These are phyloP conservation scores for Petrocephalus sullivani DNA, from an alignment of 2,797 vertebrate species.

Conservation along the genomic window DNA sequence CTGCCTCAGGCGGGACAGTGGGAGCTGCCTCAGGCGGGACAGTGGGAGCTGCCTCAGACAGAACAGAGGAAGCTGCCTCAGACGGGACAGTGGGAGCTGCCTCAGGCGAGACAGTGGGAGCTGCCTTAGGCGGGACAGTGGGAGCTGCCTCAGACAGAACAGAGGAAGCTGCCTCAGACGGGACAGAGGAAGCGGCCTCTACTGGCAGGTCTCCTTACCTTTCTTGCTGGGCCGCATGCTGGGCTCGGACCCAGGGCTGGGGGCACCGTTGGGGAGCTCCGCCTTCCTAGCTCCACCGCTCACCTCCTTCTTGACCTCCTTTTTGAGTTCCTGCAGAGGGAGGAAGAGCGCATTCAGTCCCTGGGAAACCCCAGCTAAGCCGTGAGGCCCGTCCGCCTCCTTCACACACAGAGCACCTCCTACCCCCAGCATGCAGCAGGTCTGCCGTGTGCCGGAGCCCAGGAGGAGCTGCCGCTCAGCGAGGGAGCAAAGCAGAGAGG, in stretches of 20 bases:
- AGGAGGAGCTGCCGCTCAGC: neutral
- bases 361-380: neutral
- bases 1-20: too few species aligned
- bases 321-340: constrained; percentile 80
- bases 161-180: neutral
- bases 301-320: constrained; percentile 82
- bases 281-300: constrained; percentile 64
- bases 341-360: neutral
- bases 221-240: constrained; percentile 75
- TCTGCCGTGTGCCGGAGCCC: neutral
- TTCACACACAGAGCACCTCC: neutral
- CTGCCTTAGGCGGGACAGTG: too few species aligned
- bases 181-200: neutral
- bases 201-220: constrained; percentile 59
- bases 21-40: too few species aligned
- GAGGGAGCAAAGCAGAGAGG: neutral
- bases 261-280: constrained; percentile 79
- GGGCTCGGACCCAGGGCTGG: constrained; percentile 78
- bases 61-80: too few species aligned
- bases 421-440: neutral
- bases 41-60: too few species aligned
- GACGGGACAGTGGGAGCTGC: too few species aligned
- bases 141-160: neutral
- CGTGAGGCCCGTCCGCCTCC: neutral
- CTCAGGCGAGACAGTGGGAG: too few species aligned